Percentiles rank a stretch among this genome's conserved stretches.
These are phyloP conservation scores for Rhamnusium bicolor DNA, from an alignment of 2,888 invertebrate species.

Conservation along the genomic window DNA sequence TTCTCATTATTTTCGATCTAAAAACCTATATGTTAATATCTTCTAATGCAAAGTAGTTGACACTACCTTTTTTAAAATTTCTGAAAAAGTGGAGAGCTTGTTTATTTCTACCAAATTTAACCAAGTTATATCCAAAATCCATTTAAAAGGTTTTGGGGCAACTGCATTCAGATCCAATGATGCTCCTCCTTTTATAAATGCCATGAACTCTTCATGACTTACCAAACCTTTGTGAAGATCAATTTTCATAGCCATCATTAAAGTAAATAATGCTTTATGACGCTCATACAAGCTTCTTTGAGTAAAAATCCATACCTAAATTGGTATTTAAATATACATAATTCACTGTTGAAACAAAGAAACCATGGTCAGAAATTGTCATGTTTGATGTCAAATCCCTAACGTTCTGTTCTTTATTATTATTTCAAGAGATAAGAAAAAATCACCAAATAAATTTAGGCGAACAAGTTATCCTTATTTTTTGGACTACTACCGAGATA, in stretches of 20 bases:
- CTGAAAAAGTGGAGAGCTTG: constrained; percentile 85
- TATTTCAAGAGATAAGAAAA: no score
- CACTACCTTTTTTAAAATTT: constrained; percentile 85
- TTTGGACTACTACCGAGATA: no score
- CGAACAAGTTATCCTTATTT: no score
- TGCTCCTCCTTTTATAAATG: constrained; percentile 97
- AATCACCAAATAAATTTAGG: no score
- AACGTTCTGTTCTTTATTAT: no score
- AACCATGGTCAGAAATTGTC: no score
- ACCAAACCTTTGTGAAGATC: constrained; percentile 88
- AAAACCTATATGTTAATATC: constrained; percentile 39
- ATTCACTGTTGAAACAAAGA: no score
- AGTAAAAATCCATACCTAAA: constrained; percentile 89
- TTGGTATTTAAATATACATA: no score
- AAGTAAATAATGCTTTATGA: constrained; percentile 92
- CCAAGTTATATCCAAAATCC: constrained; percentile 98
- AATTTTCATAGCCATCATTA: constrained; percentile 96
- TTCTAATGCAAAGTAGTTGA: not conserved
- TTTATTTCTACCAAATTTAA: constrained; percentile 95
- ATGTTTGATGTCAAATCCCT: no score
- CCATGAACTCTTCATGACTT: constrained; percentile 92
- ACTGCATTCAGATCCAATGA: constrained; percentile 95
- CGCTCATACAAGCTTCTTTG: constrained; percentile 93
- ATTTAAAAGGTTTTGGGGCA: constrained; percentile 91
- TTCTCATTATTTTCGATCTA: constrained; percentile 88